Percentiles rank a stretch among this genome's conserved stretches.
Evolutionary conservation across 2,113 vertebrate genomes (phyloP).

Genomic region (Gobiocypris rarus): DNA sequence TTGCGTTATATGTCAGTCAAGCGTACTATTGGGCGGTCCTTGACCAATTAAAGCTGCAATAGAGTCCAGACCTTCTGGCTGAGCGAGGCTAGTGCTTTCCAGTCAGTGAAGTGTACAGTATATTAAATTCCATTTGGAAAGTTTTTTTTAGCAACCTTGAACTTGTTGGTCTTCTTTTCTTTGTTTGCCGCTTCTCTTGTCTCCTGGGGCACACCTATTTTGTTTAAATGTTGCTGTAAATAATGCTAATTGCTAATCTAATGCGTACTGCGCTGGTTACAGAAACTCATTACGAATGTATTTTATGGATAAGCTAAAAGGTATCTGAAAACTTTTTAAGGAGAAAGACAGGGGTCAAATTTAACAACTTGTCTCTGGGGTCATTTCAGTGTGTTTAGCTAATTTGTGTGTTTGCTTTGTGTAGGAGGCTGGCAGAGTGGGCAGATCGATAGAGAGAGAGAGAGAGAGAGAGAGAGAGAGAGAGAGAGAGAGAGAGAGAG

Average conservation of each 20-base stretch:
- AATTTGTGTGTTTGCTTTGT: conserved; percentile 29
- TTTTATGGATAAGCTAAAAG: conserved; percentile 15
- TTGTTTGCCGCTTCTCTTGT: neutral
- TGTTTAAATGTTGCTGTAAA: neutral
- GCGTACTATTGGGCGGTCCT: too few species aligned
- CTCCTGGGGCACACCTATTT: neutral
- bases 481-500: neutral
- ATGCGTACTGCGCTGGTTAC: neutral
- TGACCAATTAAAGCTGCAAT: too few species aligned
- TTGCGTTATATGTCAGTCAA: too few species aligned
- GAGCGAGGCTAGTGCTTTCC: neutral
- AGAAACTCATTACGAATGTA: conserved; percentile 9
- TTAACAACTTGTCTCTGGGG: conserved; percentile 29
- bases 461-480: neutral
- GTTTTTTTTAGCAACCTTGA: neutral
- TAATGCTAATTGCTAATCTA: conserved; percentile 16
- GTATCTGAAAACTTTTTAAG: conserved; percentile 14
- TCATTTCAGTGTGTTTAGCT: conserved; percentile 22
- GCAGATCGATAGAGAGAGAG: conserved; percentile 3
- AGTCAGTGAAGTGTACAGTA: neutral
- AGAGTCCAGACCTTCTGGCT: too few species aligned
- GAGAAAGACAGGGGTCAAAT: conserved; percentile 19
- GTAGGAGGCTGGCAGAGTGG: neutral
- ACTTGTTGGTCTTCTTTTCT: neutral
- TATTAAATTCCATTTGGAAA: neutral